Conservation (phyloP, 2,113 vertebrate genomes). For the Rutilus rutilus region DNA sequence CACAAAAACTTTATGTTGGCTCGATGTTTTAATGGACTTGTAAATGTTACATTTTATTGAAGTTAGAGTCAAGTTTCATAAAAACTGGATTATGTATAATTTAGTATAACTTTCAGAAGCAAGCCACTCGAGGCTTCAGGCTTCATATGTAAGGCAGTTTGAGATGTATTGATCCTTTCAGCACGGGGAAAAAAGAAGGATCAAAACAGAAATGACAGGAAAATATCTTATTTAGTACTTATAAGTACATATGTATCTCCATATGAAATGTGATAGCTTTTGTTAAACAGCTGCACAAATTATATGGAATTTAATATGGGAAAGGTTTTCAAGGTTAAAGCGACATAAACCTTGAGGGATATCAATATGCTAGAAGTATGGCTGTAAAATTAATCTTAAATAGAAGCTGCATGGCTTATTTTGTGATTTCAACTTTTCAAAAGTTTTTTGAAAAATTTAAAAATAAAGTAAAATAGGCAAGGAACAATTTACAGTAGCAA, state of each 20-base stretch:
- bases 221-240: background rate
- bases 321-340: background rate
- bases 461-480: no score
- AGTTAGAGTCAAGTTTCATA: background rate
- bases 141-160: background rate
- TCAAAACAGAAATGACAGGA: background rate
- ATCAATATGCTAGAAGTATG: background rate
- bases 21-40: background rate
- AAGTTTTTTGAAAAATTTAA: background rate
- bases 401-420: background rate
- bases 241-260: background rate
- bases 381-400: background rate
- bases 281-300: background rate
- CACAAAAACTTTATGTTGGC: background rate
- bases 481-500: no score
- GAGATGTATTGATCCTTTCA: background rate
- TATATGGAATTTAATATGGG: background rate
- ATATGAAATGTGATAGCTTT: background rate
- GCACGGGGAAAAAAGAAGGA: background rate
- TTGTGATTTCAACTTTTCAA: background rate
- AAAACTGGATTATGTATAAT: constrained; percentile 22
- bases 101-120: background rate
- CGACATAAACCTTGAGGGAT: background rate
- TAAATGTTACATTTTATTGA: background rate
- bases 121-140: background rate